A percentile compares a stretch with the other conserved stretches of the same genome.
Evolutionary conservation across 2,888 invertebrate species (phyloP).

Genomic region (Dorcus hopei): DNA sequence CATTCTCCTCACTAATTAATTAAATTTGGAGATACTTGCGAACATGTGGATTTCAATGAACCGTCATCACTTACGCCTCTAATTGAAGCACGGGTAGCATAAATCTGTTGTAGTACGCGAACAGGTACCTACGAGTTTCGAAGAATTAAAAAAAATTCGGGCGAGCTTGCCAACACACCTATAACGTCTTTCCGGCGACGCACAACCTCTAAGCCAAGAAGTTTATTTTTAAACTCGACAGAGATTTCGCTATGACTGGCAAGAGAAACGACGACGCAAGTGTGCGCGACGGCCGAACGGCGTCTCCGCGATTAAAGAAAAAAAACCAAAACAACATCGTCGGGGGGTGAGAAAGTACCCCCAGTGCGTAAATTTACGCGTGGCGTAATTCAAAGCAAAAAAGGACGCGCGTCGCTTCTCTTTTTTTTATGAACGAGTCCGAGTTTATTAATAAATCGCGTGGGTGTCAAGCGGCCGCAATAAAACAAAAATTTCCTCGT

Average conservation of each 20-base stretch:
- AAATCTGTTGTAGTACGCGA: too few species aligned
- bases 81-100: too few species aligned
- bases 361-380: too few species aligned
- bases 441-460: slow-evolving; percentile 13
- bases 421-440: too few species aligned
- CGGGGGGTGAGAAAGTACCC: neutral
- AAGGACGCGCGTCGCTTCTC: too few species aligned
- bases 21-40: too few species aligned
- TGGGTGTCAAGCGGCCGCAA: slow-evolving; percentile 11
- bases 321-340: slow-evolving; percentile 2
- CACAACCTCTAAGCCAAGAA: slow-evolving; percentile 35
- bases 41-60: too few species aligned
- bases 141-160: neutral
- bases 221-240: slow-evolving; percentile 41
- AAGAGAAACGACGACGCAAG: slow-evolving; percentile 28
- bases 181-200: slow-evolving; percentile 33
- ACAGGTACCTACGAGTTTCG: too few species aligned
- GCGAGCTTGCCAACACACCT: slow-evolving; percentile 22
- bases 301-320: slow-evolving; percentile 2
- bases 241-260: slow-evolving; percentile 36
- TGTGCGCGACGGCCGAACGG: neutral
- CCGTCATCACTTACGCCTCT: too few species aligned
- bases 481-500: slow-evolving; percentile 7
- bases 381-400: too few species aligned
- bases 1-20: too few species aligned